These are phyloP conservation scores for Megaustenia siamemsis DNA, from an alignment of 2,888 invertebrate species.

Conservation along the genomic window DNA sequence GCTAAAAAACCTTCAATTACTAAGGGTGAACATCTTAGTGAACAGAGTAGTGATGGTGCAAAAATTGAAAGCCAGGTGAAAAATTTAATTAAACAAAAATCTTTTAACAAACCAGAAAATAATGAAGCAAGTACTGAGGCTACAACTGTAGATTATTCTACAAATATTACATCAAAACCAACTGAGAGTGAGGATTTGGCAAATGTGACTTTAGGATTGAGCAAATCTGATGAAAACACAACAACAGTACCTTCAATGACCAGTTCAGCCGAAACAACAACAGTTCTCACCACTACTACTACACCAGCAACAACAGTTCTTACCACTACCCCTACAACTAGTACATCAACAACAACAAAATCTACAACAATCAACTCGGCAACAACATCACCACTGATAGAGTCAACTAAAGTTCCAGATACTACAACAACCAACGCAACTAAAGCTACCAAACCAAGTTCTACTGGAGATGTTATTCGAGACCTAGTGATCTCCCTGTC, in stretches of 20 bases:
- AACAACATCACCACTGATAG: neutral
- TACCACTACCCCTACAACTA: conserved; percentile 53
- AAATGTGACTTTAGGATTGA: no score
- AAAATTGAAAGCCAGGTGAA: no score
- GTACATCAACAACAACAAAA: conserved; percentile 40
- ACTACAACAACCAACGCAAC: neutral
- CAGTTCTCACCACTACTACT: neutral
- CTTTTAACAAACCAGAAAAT: no score
- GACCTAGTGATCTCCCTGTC: neutral
- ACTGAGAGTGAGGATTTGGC: neutral
- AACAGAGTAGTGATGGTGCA: no score
- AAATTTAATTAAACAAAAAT: no score
- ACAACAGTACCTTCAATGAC: conserved; percentile 44
- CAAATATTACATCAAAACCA: neutral
- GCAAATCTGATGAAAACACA: neutral
- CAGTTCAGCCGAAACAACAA: neutral
- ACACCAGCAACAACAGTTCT: conserved; percentile 21
- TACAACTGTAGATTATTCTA: neutral
- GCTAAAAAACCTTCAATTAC: no score
- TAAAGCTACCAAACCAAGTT: neutral
- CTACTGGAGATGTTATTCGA: neutral
- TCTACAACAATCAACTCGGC: conserved; percentile 3
- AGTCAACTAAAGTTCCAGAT: neutral
- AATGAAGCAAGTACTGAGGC: no score
- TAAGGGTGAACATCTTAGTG: no score